Base-by-base conservation (phyloP, 2,797 vertebrate genomes). In the Gorsachius magnificus region DNA sequence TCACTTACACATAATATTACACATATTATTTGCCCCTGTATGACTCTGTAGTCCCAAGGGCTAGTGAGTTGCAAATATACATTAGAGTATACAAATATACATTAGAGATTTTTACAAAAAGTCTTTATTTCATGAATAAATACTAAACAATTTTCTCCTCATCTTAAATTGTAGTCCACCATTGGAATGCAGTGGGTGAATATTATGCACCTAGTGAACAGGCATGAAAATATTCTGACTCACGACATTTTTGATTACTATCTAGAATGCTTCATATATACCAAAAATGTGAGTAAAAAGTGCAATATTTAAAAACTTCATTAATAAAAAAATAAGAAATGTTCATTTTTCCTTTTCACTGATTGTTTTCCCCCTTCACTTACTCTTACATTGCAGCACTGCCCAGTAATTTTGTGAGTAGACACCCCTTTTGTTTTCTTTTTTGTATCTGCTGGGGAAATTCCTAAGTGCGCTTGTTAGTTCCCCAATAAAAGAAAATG, bases 401-500 rank as follows among this genome's bases (percentile, higher is more conserved):
- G 13, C 24, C 21, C 54, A 72, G 29, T 84, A 50, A 33, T 69
- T 77, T 48, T 69, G 31, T 1, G 1, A 63, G 14, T 24, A 75
- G n/a, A 19, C 24, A 33, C 10, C 9, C 9, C 11, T 89, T 90
- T 86, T 56, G 35, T 58, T 83, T 87, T 74, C n/a, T 74, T 88
- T 56, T 74, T 70, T 53, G 20, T 80, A 29, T 80, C 90, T 95
- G 87, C 29, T 60, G 71, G 41, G 83, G 74, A 87, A 94, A 83
- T 87, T 83, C 78, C 82, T 87, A 14, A 5, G 22, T 33, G 56
- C 18, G 8, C 25, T 86, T 93, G 13, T 58, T 81, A 69, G 70
- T 48, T 90, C 33, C 75, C 41, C 45, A 57, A 33, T 58, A 68
- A 86, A 74, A 77, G 25, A 65, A 76, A 63, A 68, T 7, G 4